Conservation (phyloP, 2,113 vertebrate species). For the Aix galericulata region DNA sequence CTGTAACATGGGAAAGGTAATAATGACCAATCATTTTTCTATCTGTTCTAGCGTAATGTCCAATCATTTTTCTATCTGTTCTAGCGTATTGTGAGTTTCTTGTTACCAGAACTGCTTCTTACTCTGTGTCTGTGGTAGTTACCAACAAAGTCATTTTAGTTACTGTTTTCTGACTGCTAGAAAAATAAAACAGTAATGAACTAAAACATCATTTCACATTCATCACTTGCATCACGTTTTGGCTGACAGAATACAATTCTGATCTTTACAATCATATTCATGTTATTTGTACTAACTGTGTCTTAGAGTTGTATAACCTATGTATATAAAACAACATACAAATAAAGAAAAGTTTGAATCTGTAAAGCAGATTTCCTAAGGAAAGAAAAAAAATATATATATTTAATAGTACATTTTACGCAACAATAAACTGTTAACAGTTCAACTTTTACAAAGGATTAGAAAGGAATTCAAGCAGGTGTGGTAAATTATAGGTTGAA, state of each 20-base stretch:
- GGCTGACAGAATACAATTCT: background rate
- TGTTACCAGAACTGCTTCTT: background rate
- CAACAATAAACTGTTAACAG: constrained; percentile 20
- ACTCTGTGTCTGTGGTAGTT: background rate
- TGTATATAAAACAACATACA: background rate
- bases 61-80: background rate
- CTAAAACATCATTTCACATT: background rate
- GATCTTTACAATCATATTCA: background rate
- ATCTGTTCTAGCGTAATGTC: background rate
- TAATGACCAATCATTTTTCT: background rate
- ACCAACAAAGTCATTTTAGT: background rate
- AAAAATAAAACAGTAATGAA: background rate
- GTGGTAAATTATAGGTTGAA: constrained; percentile 13
- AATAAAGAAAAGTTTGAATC: background rate
- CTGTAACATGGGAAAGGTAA: background rate
- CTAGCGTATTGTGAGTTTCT: background rate
- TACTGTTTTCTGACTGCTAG: background rate
- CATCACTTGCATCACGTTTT: background rate
- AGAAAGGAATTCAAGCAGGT: constrained; percentile 7
- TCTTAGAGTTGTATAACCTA: background rate
- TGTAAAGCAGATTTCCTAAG: background rate
- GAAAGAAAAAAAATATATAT: background rate
- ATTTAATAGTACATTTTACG: background rate
- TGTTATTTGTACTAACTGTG: background rate
- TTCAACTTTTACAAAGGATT: background rate